Conservation (phyloP, 2,113 vertebrate genomes). For the Sprattus sprattus region DNA sequence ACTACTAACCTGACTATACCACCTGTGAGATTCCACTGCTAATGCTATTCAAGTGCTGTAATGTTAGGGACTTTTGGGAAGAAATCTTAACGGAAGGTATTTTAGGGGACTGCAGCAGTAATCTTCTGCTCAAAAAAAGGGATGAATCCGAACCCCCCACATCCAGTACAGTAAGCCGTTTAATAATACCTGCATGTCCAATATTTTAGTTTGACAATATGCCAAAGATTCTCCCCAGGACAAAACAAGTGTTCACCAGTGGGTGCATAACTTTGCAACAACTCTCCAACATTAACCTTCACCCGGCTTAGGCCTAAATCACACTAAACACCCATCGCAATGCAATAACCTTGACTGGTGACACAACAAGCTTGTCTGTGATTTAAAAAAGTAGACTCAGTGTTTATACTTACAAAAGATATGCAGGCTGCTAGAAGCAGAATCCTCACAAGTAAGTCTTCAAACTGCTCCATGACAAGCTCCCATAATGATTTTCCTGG, state of each 20-base stretch:
- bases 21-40: not conserved
- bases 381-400: not conserved
- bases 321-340: not conserved
- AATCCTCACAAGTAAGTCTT: slow-evolving; percentile 97
- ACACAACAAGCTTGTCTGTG: not conserved
- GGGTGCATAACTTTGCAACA: not conserved
- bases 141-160: not conserved
- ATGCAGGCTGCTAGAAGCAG: slow-evolving; percentile 96
- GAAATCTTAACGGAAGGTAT: not conserved
- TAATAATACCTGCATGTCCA: not conserved
- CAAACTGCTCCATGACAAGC: slow-evolving; percentile 96
- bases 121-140: not conserved
- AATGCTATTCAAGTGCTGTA: too few species aligned
- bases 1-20: not conserved
- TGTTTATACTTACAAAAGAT: slow-evolving; percentile 91
- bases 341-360: not conserved
- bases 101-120: not conserved
- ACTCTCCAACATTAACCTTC: not conserved
- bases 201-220: not conserved
- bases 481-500: slow-evolving; percentile 94
- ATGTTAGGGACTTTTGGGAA: too few species aligned
- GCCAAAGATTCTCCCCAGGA: not conserved
- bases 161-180: not conserved
- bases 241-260: not conserved
- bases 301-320: not conserved